Conservation (phyloP, 2,113 vertebrate species). For the Cygnus buccinator region DNA sequence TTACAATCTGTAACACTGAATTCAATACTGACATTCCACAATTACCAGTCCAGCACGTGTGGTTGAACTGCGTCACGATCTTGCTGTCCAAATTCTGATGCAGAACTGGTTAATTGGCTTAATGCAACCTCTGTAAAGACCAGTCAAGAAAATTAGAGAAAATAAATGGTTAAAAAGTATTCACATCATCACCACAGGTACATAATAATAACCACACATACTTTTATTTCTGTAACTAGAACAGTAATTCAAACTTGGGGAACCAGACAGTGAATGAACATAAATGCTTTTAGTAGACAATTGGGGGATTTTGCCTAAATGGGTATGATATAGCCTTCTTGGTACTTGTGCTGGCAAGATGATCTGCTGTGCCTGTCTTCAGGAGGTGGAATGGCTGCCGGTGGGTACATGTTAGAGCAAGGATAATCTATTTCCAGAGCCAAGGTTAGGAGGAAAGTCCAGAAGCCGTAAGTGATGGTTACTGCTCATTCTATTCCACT, state of each 20-base stretch:
- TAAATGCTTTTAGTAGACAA: not conserved
- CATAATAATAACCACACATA: not conserved
- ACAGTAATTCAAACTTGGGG: not conserved
- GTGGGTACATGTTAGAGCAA: not conserved
- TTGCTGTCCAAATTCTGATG: not conserved
- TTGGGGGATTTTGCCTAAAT: not conserved
- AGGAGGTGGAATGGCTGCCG: not conserved
- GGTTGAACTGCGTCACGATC: not conserved
- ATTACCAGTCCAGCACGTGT: not conserved
- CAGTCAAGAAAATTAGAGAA: not conserved
- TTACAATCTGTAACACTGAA: not conserved
- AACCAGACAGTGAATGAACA: not conserved
- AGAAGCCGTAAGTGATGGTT: not conserved
- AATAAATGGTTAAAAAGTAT: not conserved
- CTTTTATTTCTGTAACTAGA: not conserved
- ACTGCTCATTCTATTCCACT: not conserved
- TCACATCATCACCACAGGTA: not conserved
- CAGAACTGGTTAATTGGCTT: not conserved
- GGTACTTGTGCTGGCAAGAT: not conserved
- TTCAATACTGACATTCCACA: not conserved
- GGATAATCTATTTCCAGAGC: not conserved
- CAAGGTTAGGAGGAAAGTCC: not conserved
- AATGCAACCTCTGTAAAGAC: not conserved
- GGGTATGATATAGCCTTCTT: not conserved
- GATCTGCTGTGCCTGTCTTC: not conserved